Evolutionary conservation across 1,140 invertebrate genomes (phyloP).

Genomic region (Orius laevigatus): DNA sequence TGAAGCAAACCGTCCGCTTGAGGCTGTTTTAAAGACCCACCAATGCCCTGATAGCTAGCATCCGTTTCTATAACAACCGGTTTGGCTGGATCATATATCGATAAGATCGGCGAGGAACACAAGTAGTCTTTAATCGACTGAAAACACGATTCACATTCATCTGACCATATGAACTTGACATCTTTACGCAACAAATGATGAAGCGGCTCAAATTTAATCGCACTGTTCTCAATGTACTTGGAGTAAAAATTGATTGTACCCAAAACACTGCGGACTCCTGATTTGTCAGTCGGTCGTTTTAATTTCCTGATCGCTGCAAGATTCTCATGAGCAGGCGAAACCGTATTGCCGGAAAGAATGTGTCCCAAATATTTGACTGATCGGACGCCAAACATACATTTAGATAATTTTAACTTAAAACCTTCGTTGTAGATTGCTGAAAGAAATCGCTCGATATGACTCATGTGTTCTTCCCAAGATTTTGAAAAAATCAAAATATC

Average conservation of each 20-base stretch:
- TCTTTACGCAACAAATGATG: constrained; percentile 24
- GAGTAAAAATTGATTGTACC: constrained; percentile 20
- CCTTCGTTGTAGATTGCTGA: constrained; percentile 20
- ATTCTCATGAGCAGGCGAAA: constrained; percentile 20
- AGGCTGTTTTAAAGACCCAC: constrained; percentile 24
- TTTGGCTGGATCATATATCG: constrained; percentile 18
- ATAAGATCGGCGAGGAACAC: constrained; percentile 24
- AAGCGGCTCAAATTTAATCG: constrained; percentile 23
- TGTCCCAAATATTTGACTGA: constrained; percentile 22
- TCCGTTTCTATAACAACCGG: constrained; percentile 24
- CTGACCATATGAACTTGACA: constrained; percentile 23
- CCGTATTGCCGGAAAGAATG: constrained; percentile 20
- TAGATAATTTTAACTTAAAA: constrained; percentile 24
- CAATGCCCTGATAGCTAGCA: constrained; percentile 16
- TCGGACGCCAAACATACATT: constrained; percentile 24
- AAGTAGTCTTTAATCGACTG: constrained; percentile 24
- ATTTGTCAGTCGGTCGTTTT: constrained; percentile 15
- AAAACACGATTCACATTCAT: constrained; percentile 25
- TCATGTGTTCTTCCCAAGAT: constrained; percentile 20
- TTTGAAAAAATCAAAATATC: constrained; percentile 21
- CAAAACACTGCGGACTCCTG: constrained; percentile 19
- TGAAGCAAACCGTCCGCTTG: constrained; percentile 21
- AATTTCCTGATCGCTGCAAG: constrained; percentile 21
- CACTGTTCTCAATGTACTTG: constrained; percentile 22
- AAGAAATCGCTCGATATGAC: constrained; percentile 13